A percentile compares a stretch with the other conserved stretches of the same genome.
These are phyloP conservation scores for Sebastes cheni DNA, from an alignment of 2,797 vertebrate species.

Conservation along the genomic window DNA sequence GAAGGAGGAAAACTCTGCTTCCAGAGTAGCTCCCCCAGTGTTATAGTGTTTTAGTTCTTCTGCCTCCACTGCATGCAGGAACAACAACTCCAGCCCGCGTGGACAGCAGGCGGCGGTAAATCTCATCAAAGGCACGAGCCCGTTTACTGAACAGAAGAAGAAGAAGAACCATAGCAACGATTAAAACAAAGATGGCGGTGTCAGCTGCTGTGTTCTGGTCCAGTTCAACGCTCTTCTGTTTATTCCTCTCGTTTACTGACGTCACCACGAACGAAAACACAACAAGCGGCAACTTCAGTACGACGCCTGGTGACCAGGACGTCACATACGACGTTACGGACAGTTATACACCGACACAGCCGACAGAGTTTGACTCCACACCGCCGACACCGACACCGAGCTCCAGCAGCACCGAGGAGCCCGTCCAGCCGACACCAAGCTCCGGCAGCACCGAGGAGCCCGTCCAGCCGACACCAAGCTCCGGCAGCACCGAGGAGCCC, in stretches of 20 bases:
- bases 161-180: slow-evolving; percentile 54
- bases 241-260: not conserved
- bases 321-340: not conserved
- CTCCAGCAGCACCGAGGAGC: no score
- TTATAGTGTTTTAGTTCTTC: no score
- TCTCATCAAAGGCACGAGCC: not conserved
- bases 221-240: not conserved
- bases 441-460: no score
- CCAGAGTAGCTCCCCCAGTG: no score
- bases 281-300: not conserved
- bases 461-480: not conserved
- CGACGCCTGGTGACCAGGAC: not conserved
- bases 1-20: no score
- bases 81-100: not conserved
- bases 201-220: fast-evolving
- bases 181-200: slow-evolving; percentile 58
- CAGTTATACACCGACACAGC: not conserved
- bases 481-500: no score
- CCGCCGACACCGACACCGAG: not conserved
- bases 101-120: slow-evolving; percentile 1
- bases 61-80: no score
- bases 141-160: not conserved
- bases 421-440: not conserved
- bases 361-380: not conserved
- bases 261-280: not conserved